These are phyloP conservation scores for Trissolcus brochymenae DNA, from an alignment of 2,888 invertebrate species.

Conservation along the genomic window DNA sequence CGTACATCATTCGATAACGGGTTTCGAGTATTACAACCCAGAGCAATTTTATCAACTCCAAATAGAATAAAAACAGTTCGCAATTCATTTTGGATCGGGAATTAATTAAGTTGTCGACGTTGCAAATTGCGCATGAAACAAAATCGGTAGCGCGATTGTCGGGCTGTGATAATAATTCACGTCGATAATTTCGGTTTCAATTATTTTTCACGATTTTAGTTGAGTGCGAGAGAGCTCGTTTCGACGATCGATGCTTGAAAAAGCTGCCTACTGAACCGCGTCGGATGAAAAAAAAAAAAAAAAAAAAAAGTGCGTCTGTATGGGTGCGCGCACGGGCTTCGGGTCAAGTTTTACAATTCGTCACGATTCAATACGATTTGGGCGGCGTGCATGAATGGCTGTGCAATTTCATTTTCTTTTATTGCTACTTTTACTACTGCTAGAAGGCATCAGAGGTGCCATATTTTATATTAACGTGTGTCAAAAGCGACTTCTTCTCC, in stretches of 20 bases:
- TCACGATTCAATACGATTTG: conserved; percentile 45
- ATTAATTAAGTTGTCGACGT: too few relatives aligned
- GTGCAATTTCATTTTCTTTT: conserved; percentile 41
- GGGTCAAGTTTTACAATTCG: conserved; percentile 50
- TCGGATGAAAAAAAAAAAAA: conserved; percentile 24
- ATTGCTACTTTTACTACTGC: conserved; percentile 19
- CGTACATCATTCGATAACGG: conserved; percentile 20
- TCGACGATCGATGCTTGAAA: conserved; percentile 49
- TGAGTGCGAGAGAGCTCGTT: conserved; percentile 23
- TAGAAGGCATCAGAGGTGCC: neutral
- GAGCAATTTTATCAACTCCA: neutral
- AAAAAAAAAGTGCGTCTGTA: conserved; percentile 17
- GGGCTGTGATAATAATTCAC: neutral
- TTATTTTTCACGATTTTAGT: conserved; percentile 43
- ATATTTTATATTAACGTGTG: conserved; percentile 10
- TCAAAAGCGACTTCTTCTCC: conserved; percentile 11
- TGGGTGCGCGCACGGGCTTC: conserved; percentile 29
- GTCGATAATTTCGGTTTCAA: conserved; percentile 36
- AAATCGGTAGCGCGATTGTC: too few relatives aligned
- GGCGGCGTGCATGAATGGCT: conserved; percentile 26
- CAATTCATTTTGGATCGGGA: too few relatives aligned
- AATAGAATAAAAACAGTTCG: neutral
- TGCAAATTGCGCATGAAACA: too few relatives aligned
- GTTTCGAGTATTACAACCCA: conserved; percentile 1
- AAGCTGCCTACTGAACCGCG: conserved; percentile 36